Base-by-base conservation (phyloP, 2,888 invertebrate genomes). In the Leptinotarsa tumamoca region DNA sequence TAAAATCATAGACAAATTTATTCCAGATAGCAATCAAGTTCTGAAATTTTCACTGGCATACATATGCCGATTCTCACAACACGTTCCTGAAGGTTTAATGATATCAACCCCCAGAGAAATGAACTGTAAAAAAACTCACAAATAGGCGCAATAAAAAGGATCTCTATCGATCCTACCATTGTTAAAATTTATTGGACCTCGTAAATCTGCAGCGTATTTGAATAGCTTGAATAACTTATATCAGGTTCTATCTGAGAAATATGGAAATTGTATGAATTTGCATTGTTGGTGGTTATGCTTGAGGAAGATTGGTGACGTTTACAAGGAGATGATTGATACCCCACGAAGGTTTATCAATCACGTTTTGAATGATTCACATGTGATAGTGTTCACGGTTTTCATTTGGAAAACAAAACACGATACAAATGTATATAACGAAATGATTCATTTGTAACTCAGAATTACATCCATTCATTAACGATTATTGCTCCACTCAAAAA, bases 151-250 rank as follows among this genome's bases (percentile, higher is more conserved):
- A 68, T 68, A 50, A 58, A 56, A 50, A 3, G n/a, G 27, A 72
- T 58, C 23, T 58, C 14, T 4, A 58, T 23, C 67, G 56, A 68
- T 67, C 17, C 67, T 49, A 49, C 43, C 43, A 63, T 43, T 50
- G 27, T 49, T n/a, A 23, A 51, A 68, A 73, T 68, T 73, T 61
- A 73, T 73, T 73, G 50, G 58, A 43, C 68, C 73, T 68, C 61
- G 68, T 61, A 68, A 73, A 73, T 68, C 52, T 58, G 73, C 73
- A 58, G 17, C 51, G 67, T 51, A 67, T 67, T 67, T 50, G 49
- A 67, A 67, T 67, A 23, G 67, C 67, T 50, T 50, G 14, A 67
- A 67, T 67, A 67, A 67, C 50, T 33, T 50, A 51, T 68, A 52
- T 68, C 18, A 5, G 17, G 69, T 69, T 33, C 27, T 56, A 69